A percentile compares a stretch with the other conserved stretches of the same genome.
Evolutionary conservation across 2,888 invertebrate species (phyloP).

Genomic region (Oscheius sp.): DNA sequence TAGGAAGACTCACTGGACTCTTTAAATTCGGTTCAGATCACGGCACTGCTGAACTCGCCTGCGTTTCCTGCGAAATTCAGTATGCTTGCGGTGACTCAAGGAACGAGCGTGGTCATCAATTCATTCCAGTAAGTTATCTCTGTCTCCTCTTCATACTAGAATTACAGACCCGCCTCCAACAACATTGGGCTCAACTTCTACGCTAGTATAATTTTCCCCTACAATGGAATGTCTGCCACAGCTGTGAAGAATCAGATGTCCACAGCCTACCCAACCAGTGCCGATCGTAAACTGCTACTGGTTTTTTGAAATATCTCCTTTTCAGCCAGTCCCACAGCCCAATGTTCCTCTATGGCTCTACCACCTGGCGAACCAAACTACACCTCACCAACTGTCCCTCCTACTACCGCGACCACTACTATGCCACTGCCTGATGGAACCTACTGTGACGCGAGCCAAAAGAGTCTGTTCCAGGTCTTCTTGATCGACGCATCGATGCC

Average conservation of each 20-base stretch:
- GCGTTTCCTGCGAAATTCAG: not conserved
- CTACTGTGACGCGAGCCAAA: constrained; percentile 18
- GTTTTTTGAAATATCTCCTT: not conserved
- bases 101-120: constrained; percentile 20
- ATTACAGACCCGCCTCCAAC: not conserved
- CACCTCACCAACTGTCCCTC: not conserved
- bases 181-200: constrained; percentile 16
- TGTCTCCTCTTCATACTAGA: not conserved
- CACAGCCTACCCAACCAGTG: constrained; percentile 12
- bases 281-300: not conserved
- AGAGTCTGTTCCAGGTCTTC: constrained; percentile 14
- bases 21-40: not conserved
- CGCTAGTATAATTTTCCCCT: constrained; percentile 24
- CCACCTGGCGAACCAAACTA: constrained; percentile 10
- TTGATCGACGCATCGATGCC: constrained; percentile 31
- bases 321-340: constrained; percentile 23
- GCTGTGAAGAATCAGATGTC: constrained; percentile 23
- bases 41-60: not conserved
- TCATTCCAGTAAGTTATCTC: constrained; percentile 11
- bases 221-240: constrained; percentile 7
- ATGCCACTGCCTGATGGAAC: constrained; percentile 14
- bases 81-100: not conserved
- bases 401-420: constrained; percentile 3
- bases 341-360: not conserved
- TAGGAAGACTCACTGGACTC: not conserved